phyloP scores from a whole-genome alignment of 2,888 invertebrate genomes.

The Mimumesa dahlbomi region DNA sequence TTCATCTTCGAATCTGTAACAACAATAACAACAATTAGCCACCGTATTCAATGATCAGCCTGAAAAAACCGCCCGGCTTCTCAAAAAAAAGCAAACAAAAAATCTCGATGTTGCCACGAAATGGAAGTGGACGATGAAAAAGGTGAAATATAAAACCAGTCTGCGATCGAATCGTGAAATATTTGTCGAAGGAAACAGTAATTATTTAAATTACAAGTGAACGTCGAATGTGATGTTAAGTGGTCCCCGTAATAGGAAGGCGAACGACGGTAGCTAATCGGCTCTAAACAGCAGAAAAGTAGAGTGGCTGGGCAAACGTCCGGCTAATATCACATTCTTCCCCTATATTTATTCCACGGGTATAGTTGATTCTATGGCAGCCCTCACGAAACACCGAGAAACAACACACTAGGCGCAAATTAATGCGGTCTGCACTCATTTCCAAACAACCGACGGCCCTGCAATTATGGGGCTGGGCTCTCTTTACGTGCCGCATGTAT shows the following conservation, averaged over 20 bases:
- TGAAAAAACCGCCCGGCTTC: too few species aligned
- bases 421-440: conserved; percentile 44
- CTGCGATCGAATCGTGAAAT: too few species aligned
- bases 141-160: too few species aligned
- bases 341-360: conserved; percentile 24
- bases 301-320: conserved; percentile 27
- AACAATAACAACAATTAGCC: conserved; percentile 1
- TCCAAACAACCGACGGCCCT: conserved; percentile 32
- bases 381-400: conserved; percentile 44
- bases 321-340: conserved; percentile 31
- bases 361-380: conserved; percentile 23
- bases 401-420: conserved; percentile 47
- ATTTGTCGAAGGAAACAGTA: neutral
- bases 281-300: conserved; percentile 32
- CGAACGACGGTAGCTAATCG: conserved; percentile 27
- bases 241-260: neutral
- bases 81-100: too few species aligned
- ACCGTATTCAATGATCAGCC: neutral
- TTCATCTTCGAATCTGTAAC: conserved; percentile 73
- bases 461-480: conserved; percentile 38
- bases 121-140: too few species aligned
- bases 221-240: neutral
- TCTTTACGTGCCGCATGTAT: conserved; percentile 8
- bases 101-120: too few species aligned
- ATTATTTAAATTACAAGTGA: neutral